phyloP scores from a whole-genome alignment of 2,888 invertebrate species.

The Polyommatus iphigenia region DNA sequence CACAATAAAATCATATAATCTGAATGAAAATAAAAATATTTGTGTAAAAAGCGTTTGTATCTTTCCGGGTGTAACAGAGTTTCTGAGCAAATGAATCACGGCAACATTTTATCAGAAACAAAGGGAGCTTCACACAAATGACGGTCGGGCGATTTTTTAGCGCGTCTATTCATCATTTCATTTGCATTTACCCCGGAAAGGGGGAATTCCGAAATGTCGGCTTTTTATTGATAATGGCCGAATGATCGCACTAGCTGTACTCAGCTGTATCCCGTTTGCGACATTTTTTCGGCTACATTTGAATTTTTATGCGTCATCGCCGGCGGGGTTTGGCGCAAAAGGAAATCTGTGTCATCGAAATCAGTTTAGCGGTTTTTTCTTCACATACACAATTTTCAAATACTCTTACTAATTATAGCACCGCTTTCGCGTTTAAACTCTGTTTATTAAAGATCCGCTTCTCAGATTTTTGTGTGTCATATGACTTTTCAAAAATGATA shows the following conservation, averaged over 20 bases:
- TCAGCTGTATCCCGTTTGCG: background rate
- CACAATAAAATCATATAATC: background rate
- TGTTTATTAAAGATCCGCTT: too few relatives aligned
- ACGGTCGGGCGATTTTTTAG: slow-evolving; percentile 55
- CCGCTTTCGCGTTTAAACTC: too few relatives aligned
- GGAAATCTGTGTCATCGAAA: background rate
- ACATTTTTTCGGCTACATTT: background rate
- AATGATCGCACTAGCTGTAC: background rate
- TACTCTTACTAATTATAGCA: too few relatives aligned
- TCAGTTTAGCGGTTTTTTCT: background rate
- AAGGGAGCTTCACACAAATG: slow-evolving; percentile 58
- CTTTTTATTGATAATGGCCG: slow-evolving; percentile 23
- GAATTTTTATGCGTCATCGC: background rate
- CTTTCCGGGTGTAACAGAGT: background rate
- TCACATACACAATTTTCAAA: background rate
- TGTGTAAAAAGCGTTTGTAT: slow-evolving; percentile 11
- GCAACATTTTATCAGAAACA: slow-evolving; percentile 39
- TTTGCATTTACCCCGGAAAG: slow-evolving; percentile 67
- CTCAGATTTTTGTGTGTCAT: too few relatives aligned
- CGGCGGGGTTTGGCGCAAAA: background rate
- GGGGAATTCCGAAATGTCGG: slow-evolving; percentile 28
- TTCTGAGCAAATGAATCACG: slow-evolving; percentile 22
- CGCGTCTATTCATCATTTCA: slow-evolving; percentile 75
- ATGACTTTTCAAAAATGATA: too few relatives aligned
- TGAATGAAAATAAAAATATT: slow-evolving; percentile 7